phyloP scores from a whole-genome alignment of 2,888 invertebrate species.

The Mycalesis mineus region DNA sequence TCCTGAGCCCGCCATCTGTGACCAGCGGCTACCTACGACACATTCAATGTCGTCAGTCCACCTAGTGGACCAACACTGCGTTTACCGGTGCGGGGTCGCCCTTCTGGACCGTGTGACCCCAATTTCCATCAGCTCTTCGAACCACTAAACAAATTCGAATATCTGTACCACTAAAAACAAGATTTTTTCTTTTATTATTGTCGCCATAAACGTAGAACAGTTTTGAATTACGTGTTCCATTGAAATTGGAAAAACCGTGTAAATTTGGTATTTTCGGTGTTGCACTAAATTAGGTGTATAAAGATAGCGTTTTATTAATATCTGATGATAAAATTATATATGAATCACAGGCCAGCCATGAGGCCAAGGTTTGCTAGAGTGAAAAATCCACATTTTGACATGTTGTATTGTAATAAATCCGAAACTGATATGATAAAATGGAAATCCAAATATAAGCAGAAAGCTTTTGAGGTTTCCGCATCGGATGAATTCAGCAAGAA shows the following conservation, averaged over 20 bases:
- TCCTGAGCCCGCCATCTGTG: too few species aligned
- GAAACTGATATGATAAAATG: slow-evolving; percentile 74
- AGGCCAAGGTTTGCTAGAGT: slow-evolving; percentile 6
- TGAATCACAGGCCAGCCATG: slow-evolving; percentile 1
- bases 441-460: slow-evolving; percentile 69
- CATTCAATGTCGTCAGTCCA: too few species aligned
- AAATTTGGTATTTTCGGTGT: background rate
- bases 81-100: too few species aligned
- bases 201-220: too few species aligned
- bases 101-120: too few species aligned
- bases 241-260: background rate
- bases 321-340: background rate
- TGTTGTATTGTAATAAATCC: slow-evolving; percentile 65
- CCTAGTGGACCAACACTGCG: too few species aligned
- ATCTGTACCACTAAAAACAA: too few species aligned
- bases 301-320: background rate
- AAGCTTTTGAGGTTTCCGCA: slow-evolving; percentile 62
- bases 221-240: too few species aligned
- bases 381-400: slow-evolving; percentile 59
- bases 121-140: too few species aligned
- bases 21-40: too few species aligned
- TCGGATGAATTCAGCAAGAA: slow-evolving; percentile 70
- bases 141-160: too few species aligned
- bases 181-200: too few species aligned
- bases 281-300: background rate